These are phyloP conservation scores for Eustalomyia histrio DNA, from an alignment of 2,888 invertebrate species.

Conservation along the genomic window DNA sequence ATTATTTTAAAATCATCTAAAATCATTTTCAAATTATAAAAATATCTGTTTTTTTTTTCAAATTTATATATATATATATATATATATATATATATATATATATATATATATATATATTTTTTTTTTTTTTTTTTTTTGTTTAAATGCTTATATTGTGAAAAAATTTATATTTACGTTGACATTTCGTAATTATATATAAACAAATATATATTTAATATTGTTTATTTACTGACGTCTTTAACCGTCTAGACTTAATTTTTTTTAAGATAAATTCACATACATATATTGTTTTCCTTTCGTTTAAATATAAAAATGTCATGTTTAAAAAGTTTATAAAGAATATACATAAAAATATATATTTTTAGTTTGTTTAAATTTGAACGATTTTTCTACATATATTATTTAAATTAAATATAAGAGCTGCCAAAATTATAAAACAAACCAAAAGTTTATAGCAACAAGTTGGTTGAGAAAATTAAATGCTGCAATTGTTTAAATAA, in stretches of 20 bases:
- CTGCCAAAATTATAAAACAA: background rate
- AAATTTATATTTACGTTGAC: background rate
- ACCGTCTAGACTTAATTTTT: slow-evolving; percentile 36
- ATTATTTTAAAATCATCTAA: too few species aligned
- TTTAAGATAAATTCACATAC: slow-evolving; percentile 31
- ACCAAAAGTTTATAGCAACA: background rate
- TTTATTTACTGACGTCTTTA: slow-evolving; percentile 32
- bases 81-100: too few species aligned
- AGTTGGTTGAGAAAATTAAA: background rate
- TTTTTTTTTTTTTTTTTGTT: background rate
- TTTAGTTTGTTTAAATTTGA: background rate
- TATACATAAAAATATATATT: background rate
- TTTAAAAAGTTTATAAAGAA: slow-evolving; percentile 52
- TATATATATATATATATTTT: too few species aligned
- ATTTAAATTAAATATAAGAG: slow-evolving; percentile 2
- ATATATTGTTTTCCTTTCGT: background rate
- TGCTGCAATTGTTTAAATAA: too few species aligned
- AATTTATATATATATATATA: too few species aligned
- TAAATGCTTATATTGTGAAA: background rate
- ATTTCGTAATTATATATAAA: slow-evolving; percentile 4
- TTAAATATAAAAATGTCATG: slow-evolving; percentile 54
- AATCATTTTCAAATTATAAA: too few species aligned
- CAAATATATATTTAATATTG: background rate
- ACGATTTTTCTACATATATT: background rate
- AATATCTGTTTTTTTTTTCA: too few species aligned